Base-by-base conservation (phyloP, 2,888 invertebrate species). In the Drosophila robusta region DNA sequence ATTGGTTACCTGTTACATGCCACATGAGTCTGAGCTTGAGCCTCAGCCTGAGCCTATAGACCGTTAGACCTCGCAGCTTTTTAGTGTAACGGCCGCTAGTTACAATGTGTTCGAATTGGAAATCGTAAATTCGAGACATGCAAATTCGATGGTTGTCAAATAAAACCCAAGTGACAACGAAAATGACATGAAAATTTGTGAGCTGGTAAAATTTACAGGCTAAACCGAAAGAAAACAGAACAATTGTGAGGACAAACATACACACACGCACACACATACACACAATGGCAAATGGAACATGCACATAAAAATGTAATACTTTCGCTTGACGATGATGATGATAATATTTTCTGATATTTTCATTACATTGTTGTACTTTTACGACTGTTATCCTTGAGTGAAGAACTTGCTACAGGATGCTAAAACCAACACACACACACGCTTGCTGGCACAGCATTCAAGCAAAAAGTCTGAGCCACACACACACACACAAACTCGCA, bases 381-480 rank as follows among this genome's bases (percentile, higher is more conserved):
- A 78, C 80, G 82, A 87, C 88, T 86, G 82, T 83, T 87, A 89
- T 90, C 87, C 86, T 90, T 90, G 80, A 87, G 75, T 90, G 80
- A 86, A 90, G 90, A 79, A 89, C 86, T 88, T 80, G 81, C 77
- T 69, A 83, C 78, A 83, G 89, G 89, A 86, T 88, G 84, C 84
- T 81, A 72, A 72, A 69, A 70, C 77, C 75, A 61, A 69, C 57
- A 54, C 76, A 70, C 60, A 58, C 64, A 71, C 63, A 56, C 65
- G 76, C 57, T 55, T 55, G 74, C 44, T 45, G 47, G 38, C 64
- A 60, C 70, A 75, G 61, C 62, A 66, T 66, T 55, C 77, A 47
- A 65, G 56, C 58, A 51, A 63, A 56, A 56, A 42, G 47, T 51
- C 63, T 63, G 63, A 70, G 57, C 18, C 52, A 50, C 46, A 57